phyloP scores from a whole-genome alignment of 2,113 vertebrate species.

The Odontesthes bonariensis region DNA sequence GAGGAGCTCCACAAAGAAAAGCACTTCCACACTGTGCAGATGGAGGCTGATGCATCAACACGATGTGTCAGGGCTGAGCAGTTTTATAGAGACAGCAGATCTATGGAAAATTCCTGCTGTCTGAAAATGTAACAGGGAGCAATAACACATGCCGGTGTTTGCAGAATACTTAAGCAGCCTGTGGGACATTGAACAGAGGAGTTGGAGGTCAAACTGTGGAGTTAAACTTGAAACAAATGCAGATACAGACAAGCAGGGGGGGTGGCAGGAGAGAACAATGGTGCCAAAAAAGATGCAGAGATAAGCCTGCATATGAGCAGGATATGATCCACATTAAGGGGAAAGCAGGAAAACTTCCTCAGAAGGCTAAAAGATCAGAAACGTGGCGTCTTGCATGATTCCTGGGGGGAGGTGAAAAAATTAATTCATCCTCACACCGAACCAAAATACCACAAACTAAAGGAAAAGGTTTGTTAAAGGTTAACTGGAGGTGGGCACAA shows the following conservation, averaged over 20 bases:
- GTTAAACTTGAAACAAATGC: slow-evolving; percentile 33
- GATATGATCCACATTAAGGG: neutral
- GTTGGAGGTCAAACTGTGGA: slow-evolving; percentile 60
- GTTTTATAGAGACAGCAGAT: slow-evolving; percentile 53
- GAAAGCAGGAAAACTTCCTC: neutral
- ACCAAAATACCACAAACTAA: too few species aligned
- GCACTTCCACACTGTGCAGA: slow-evolving; percentile 26
- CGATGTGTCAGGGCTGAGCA: slow-evolving; percentile 53
- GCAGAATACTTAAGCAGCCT: slow-evolving; percentile 64
- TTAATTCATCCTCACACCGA: too few species aligned
- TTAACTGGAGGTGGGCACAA: too few species aligned
- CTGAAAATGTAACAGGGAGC: slow-evolving; percentile 38
- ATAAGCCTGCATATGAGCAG: slow-evolving; percentile 2
- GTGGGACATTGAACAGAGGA: slow-evolving; percentile 30
- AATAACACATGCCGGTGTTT: slow-evolving; percentile 58
- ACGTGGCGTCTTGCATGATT: neutral
- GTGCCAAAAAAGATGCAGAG: neutral
- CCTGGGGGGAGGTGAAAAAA: too few species aligned
- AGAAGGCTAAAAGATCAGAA: slow-evolving; percentile 3
- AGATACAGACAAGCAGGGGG: neutral
- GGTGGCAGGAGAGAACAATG: slow-evolving; percentile 7
- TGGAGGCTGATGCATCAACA: slow-evolving; percentile 61
- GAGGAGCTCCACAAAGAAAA: slow-evolving; percentile 19
- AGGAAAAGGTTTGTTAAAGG: too few species aligned
- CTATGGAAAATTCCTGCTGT: slow-evolving; percentile 61